Conservation (phyloP, 2,888 invertebrate genomes). For the Craniophora ligustri region DNA sequence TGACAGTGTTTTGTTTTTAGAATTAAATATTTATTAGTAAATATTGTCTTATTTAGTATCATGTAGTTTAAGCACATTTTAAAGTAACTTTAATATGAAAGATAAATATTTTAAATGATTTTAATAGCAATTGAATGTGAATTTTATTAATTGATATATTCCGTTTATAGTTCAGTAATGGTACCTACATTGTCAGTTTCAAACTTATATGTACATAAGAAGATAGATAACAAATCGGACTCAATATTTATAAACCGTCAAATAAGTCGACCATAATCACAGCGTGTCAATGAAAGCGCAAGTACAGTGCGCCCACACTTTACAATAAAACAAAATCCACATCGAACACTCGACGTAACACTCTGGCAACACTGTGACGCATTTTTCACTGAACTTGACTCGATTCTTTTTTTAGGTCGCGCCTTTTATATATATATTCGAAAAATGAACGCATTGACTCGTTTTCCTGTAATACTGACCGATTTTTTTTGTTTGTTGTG, state of each 20-base stretch:
- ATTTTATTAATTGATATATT: too few species aligned
- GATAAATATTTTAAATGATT: too few species aligned
- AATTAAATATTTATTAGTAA: too few species aligned
- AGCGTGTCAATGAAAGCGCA: conserved; percentile 36
- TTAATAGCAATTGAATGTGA: too few species aligned
- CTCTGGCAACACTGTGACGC: conserved; percentile 59
- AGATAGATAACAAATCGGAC: too few species aligned
- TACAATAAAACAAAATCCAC: conserved; percentile 40
- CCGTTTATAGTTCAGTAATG: too few species aligned
- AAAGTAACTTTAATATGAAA: too few species aligned
- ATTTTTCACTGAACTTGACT: conserved; percentile 78
- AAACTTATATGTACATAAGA: too few species aligned
- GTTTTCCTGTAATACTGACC: conserved; percentile 49
- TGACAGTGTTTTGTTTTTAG: neutral
- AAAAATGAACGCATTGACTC: conserved; percentile 34
- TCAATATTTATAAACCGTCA: neutral
- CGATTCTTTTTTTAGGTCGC: conserved; percentile 67
- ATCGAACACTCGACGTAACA: conserved; percentile 45
- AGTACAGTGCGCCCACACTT: conserved; percentile 24
- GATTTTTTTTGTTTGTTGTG: conserved; percentile 45
- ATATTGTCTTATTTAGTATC: too few species aligned
- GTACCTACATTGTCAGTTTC: too few species aligned
- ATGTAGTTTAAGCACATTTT: too few species aligned
- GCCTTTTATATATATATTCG: conserved; percentile 52
- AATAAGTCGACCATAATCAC: conserved; percentile 9